Percentiles rank a stretch among this genome's conserved stretches.
These are phyloP conservation scores for Diacarnus erythraeanus DNA, from an alignment of 37 sponge, comb jelly and placozoan species.

Conservation along the genomic window DNA sequence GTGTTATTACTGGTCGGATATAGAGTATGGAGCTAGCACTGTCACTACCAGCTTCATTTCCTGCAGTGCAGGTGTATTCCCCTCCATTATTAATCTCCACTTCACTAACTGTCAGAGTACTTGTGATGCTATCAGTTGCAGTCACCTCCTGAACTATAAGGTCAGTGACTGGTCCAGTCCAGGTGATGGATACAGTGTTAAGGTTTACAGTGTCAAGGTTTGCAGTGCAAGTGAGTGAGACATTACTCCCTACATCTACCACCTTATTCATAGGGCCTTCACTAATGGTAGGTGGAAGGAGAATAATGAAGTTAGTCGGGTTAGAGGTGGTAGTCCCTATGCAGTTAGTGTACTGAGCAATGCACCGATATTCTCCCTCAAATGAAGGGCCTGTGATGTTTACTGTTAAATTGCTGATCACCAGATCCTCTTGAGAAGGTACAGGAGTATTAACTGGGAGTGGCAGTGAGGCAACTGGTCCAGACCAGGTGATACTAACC, in stretches of 20 bases:
- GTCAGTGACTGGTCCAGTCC: constrained; percentile 25
- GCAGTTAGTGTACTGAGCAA: not conserved
- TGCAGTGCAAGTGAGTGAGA: constrained; percentile 9
- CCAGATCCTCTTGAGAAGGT: not conserved
- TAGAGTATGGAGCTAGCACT: constrained; percentile 15
- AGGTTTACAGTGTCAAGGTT: too few species aligned
- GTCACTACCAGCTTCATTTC: constrained; percentile 57
- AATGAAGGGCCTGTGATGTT: not conserved
- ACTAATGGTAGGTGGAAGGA: not conserved
- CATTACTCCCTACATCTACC: not conserved
- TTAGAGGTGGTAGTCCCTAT: not conserved
- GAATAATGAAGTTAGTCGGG: not conserved
- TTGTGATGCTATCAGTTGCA: not conserved
- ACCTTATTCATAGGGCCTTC: not conserved
- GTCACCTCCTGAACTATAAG: not conserved
- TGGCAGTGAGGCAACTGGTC: constrained; percentile 4
- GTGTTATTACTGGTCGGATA: constrained; percentile 26
- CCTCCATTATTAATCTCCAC: constrained; percentile 25
- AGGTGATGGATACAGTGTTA: not conserved
- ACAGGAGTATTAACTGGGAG: not conserved
- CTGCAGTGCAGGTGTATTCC: constrained; percentile 46
- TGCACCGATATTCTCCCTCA: constrained; percentile 12
- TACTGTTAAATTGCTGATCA: not conserved
- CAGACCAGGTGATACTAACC: constrained; percentile 18
- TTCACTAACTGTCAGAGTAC: not conserved